Evolutionary conservation across 37 sponge, comb jelly and placozoan species (phyloP), one percentile per base, ranked within the genome.

Genomic region (Haliclona indistincta): DNA sequence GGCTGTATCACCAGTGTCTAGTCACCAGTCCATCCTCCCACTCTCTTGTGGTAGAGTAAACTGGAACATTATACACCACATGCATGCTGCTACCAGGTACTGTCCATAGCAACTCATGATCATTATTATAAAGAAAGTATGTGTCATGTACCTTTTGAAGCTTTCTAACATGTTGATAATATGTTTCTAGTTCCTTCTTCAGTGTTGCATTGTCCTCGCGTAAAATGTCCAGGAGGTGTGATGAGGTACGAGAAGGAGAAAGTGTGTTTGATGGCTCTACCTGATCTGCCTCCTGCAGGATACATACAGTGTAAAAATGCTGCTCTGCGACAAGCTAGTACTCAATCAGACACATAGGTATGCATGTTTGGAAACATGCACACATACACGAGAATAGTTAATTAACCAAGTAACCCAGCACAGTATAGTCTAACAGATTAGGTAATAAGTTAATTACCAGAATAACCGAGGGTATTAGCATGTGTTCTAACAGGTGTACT

Each of bases 181-280:
- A 89, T 36, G 70, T 58, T 28, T 89, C 85, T 51, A 89, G 56
- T 19, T 89, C 85, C 63, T 68, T 73, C 45, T 74, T 89, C 23
- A 89, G 76, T 0, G 89, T 54, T 0, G 76, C 30, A 33, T 89
- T 89, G 38, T 89, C 89, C 33, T 83, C 84, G 30, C 71, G 72
- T 53, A 89, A 64, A 20, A 83, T 73, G 51, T 89, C 80, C 39
- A 80, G 76, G 35, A 89, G 20, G 11, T 63, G 70, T 3, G 49
- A 51, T 38, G 58, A 56, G 58, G 29, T 29, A 56, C n/a, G n/a
- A n/a, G n/a, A n/a, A n/a, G n/a, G n/a, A n/a, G n/a, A n/a, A n/a
- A n/a, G n/a, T n/a, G n/a, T n/a, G n/a, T n/a, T n/a, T n/a, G n/a
- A n/a, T n/a, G n/a, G n/a, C n/a, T n/a, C n/a, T n/a, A n/a, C n/a